Evolutionary conservation across 2,888 invertebrate genomes (phyloP).

Genomic region (Neocrepidodera transversa): DNA sequence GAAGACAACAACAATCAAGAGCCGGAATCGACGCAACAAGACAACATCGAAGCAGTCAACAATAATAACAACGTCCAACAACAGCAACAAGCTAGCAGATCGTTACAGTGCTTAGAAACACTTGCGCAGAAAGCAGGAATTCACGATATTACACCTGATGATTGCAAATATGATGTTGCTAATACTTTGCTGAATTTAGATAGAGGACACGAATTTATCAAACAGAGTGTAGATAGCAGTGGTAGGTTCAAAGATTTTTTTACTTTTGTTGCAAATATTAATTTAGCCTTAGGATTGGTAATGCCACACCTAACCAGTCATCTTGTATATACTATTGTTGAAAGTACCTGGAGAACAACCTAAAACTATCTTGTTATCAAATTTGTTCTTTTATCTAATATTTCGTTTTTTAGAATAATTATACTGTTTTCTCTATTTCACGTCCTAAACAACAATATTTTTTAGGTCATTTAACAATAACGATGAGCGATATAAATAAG

Average conservation of each 20-base stretch:
- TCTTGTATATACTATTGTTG: too few relatives aligned
- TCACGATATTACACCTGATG: conserved; percentile 71
- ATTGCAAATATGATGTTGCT: conserved; percentile 74
- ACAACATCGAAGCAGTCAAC: conserved; percentile 37
- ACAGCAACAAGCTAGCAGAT: conserved; percentile 55
- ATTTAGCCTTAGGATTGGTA: too few relatives aligned
- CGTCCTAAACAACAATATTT: too few relatives aligned
- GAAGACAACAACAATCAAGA: conserved; percentile 54
- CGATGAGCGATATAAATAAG: conserved; percentile 57
- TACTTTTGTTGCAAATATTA: too few relatives aligned
- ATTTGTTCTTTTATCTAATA: too few relatives aligned
- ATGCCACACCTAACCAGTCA: too few relatives aligned
- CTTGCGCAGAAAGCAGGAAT: conserved; percentile 75
- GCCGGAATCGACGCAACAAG: conserved; percentile 56
- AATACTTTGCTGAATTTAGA: conserved; percentile 71
- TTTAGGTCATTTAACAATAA: conserved; percentile 38
- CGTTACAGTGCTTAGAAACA: conserved; percentile 74
- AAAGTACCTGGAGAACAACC: too few relatives aligned
- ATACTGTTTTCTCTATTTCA: too few relatives aligned
- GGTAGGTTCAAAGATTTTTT: background rate
- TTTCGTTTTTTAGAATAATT: too few relatives aligned
- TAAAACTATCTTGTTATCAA: too few relatives aligned
- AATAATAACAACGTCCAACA: conserved; percentile 32
- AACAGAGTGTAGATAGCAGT: conserved; percentile 45
- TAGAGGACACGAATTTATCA: conserved; percentile 59